These are phyloP conservation scores for Odontocerum albicorne DNA, from an alignment of 2,888 invertebrate species.

Conservation along the genomic window DNA sequence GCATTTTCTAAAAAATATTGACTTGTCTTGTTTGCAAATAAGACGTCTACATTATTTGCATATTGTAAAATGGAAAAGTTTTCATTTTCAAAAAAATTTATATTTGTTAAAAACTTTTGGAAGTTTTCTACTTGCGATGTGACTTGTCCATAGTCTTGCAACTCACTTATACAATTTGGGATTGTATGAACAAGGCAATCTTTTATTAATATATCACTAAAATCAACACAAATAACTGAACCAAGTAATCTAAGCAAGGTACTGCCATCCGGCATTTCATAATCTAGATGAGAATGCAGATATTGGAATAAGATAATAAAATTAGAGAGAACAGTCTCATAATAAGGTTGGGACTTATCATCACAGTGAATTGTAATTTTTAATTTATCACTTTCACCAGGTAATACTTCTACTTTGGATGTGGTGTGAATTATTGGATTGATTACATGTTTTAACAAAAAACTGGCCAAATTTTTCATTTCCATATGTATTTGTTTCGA, in stretches of 20 bases:
- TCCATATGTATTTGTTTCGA: slow-evolving; percentile 50
- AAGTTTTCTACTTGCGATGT: slow-evolving; percentile 66
- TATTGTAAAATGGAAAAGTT: slow-evolving; percentile 67
- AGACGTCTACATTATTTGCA: slow-evolving; percentile 70
- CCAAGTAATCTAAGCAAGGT: slow-evolving; percentile 61
- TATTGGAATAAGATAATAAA: slow-evolving; percentile 60
- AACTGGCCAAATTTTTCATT: slow-evolving; percentile 59
- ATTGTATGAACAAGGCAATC: slow-evolving; percentile 76
- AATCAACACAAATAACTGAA: slow-evolving; percentile 56
- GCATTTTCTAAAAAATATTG: slow-evolving; percentile 70
- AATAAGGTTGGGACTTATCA: slow-evolving; percentile 49
- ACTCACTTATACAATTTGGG: slow-evolving; percentile 72
- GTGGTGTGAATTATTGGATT: slow-evolving; percentile 59
- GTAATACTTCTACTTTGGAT: slow-evolving; percentile 48
- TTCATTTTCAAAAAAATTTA: slow-evolving; percentile 60
- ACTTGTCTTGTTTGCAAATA: slow-evolving; percentile 77
- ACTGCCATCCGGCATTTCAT: slow-evolving; percentile 47
- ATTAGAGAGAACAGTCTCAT: slow-evolving; percentile 60
- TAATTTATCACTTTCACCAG: slow-evolving; percentile 43
- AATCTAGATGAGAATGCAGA: slow-evolving; percentile 58
- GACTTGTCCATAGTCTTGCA: slow-evolving; percentile 65
- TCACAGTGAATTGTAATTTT: slow-evolving; percentile 50
- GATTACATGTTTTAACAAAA: slow-evolving; percentile 60
- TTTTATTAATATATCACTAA: slow-evolving; percentile 67
- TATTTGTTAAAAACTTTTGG: slow-evolving; percentile 61